phyloP scores from a whole-genome alignment of 2,797 vertebrate species.

The Onychomys arenicola region DNA sequence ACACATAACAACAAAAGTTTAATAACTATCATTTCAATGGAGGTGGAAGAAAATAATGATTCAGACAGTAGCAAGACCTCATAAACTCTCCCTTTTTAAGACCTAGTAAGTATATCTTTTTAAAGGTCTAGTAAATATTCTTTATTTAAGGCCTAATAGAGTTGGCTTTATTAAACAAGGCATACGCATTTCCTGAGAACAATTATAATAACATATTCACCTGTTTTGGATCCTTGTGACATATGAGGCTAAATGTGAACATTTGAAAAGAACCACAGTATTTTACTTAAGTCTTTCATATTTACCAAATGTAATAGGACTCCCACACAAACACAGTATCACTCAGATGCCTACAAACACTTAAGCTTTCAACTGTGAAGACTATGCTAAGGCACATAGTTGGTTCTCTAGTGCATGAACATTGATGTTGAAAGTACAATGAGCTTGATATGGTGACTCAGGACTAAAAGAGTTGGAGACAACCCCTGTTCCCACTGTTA shows the following conservation, averaged over 20 bases:
- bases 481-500: too few relatives aligned
- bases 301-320: not conserved
- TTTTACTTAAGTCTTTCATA: not conserved
- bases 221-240: not conserved
- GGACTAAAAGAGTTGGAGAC: too few relatives aligned
- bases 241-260: not conserved
- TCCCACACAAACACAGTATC: not conserved
- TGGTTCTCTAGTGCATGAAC: not conserved
- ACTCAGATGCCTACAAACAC: not conserved
- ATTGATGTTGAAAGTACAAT: not conserved
- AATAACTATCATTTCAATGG: not conserved
- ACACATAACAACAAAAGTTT: not conserved
- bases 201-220: not conserved
- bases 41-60: constrained; percentile 22
- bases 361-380: not conserved
- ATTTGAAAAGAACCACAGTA: not conserved
- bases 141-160: not conserved
- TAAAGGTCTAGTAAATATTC: not conserved
- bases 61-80: not conserved
- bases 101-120: not conserved
- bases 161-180: not conserved
- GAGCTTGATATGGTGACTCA: not conserved
- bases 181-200: not conserved
- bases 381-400: not conserved
- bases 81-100: not conserved